These are phyloP conservation scores for Watsonalla cultraria DNA, from an alignment of 2,888 invertebrate species.

Conservation along the genomic window DNA sequence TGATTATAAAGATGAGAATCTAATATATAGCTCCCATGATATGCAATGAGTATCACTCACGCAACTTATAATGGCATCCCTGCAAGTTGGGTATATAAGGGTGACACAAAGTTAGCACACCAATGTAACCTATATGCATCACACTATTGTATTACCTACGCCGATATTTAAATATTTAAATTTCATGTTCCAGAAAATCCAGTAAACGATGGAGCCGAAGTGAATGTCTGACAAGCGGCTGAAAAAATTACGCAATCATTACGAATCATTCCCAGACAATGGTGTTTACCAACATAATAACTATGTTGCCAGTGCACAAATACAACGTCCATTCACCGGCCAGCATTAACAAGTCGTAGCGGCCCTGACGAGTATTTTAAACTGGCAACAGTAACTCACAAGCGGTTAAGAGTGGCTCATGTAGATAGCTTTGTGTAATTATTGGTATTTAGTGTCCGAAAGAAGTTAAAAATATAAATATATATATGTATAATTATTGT, in stretches of 20 bases:
- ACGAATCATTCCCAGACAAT: constrained; percentile 72
- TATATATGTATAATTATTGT: constrained; percentile 38
- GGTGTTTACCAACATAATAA: constrained; percentile 48
- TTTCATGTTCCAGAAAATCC: constrained; percentile 51
- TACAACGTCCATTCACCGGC: constrained; percentile 7
- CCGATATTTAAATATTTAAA: not conserved
- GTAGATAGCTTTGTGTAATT: constrained; percentile 79
- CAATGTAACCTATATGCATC: too few relatives aligned
- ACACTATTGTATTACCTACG: too few relatives aligned
- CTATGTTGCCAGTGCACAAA: constrained; percentile 47
- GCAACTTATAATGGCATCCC: constrained; percentile 28
- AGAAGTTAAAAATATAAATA: constrained; percentile 39
- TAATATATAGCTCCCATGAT: too few relatives aligned
- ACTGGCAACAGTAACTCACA: constrained; percentile 39
- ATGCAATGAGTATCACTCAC: not conserved
- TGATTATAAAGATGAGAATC: too few relatives aligned
- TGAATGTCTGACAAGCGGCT: constrained; percentile 46
- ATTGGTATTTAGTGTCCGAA: constrained; percentile 74
- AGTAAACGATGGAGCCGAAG: constrained; percentile 58
- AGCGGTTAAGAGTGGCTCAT: constrained; percentile 67
- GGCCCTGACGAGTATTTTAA: constrained; percentile 9
- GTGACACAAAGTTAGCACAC: too few relatives aligned
- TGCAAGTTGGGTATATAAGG: constrained; percentile 76
- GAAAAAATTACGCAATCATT: constrained; percentile 63
- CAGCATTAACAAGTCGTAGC: not conserved